Percentiles rank a stretch among this genome's conserved stretches.
Evolutionary conservation across 2,888 invertebrate species (phyloP).

Genomic region (Pharmacophagus antenor): DNA sequence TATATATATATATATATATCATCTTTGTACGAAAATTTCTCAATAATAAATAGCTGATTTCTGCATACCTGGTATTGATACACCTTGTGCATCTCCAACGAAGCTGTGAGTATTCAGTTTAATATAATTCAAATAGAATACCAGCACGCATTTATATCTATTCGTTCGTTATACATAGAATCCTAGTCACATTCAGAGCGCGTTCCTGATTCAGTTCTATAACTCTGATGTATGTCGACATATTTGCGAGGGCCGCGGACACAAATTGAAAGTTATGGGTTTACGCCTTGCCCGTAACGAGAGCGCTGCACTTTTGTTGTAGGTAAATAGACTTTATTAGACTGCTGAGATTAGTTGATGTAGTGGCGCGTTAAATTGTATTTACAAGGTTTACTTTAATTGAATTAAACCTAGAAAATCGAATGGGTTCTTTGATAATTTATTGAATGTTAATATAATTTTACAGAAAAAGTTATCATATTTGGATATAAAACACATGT

Average conservation of each 20-base stretch:
- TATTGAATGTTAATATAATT: not conserved
- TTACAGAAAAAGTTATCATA: too few relatives aligned
- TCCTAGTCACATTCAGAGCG: constrained; percentile 30
- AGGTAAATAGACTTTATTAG: constrained; percentile 32
- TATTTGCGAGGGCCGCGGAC: constrained; percentile 64
- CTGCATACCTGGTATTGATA: too few relatives aligned
- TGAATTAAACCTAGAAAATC: not conserved
- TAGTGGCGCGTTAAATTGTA: constrained; percentile 17
- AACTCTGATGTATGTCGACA: constrained; percentile 58
- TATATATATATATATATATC: too few relatives aligned
- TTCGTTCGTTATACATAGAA: constrained; percentile 21
- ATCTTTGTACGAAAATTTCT: too few relatives aligned
- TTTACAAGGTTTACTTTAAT: constrained; percentile 17
- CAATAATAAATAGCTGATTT: too few relatives aligned
- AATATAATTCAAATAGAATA: constrained; percentile 2
- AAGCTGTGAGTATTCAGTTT: not conserved
- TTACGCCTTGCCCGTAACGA: constrained; percentile 61
- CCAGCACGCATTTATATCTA: not conserved
- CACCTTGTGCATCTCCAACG: too few relatives aligned
- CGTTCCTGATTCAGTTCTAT: constrained; percentile 50
- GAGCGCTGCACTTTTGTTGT: constrained; percentile 44
- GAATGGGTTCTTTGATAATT: not conserved
- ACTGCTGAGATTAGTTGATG: constrained; percentile 29
- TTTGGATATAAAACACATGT: too few relatives aligned
- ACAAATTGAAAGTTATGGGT: constrained; percentile 77